phyloP scores from a whole-genome alignment of 2,797 vertebrate genomes.

The Galagoides demidoff region DNA sequence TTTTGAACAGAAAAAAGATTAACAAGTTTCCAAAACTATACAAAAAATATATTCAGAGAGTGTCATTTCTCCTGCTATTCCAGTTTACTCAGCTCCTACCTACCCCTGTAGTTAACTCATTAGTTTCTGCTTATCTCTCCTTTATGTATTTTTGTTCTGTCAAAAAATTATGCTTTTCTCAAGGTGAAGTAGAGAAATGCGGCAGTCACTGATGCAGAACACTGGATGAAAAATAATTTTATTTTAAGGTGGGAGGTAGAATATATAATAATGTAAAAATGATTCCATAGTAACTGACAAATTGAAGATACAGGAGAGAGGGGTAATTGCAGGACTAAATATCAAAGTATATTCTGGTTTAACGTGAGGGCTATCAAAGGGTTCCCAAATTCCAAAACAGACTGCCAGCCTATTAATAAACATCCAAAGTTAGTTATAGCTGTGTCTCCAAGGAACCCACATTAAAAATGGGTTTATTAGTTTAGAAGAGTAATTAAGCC shows the following conservation, averaged over 20 bases:
- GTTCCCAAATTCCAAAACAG: neutral
- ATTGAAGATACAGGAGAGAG: neutral
- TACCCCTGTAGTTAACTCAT: neutral
- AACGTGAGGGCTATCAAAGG: neutral
- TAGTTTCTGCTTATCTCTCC: neutral
- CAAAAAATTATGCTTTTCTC: slow-evolving; percentile 11
- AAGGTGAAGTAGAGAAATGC: neutral
- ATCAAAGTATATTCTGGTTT: slow-evolving; percentile 14
- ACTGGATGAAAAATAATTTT: neutral
- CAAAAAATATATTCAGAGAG: neutral
- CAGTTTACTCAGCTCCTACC: neutral
- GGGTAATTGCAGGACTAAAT: neutral
- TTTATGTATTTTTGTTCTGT: slow-evolving; percentile 19
- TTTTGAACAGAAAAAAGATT: slow-evolving; percentile 33
- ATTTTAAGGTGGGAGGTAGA: neutral
- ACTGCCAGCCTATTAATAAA: neutral
- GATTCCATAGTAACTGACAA: neutral
- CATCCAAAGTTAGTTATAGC: neutral
- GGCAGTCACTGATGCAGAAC: neutral
- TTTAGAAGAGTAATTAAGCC: slow-evolving; percentile 16
- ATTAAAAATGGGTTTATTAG: slow-evolving; percentile 29
- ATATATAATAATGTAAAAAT: slow-evolving; percentile 3
- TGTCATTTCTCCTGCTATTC: neutral
- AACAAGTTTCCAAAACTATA: slow-evolving; percentile 19
- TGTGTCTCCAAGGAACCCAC: neutral